These are phyloP conservation scores for Drosophila testacea DNA, from an alignment of 2,888 invertebrate species.

Conservation along the genomic window DNA sequence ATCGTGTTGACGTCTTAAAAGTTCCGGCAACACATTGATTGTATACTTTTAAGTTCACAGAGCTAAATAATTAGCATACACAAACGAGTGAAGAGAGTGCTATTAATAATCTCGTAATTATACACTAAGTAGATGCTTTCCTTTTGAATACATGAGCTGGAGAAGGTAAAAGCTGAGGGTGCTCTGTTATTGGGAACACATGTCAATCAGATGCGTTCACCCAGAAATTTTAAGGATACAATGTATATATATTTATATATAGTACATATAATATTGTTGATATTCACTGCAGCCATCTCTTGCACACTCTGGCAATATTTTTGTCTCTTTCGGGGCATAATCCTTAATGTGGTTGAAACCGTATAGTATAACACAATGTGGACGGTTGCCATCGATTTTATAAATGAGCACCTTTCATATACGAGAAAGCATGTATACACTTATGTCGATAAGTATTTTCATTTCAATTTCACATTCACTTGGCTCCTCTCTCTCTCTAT, in stretches of 20 bases:
- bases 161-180: neutral
- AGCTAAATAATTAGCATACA: neutral
- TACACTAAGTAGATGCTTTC: neutral
- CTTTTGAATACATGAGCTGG: neutral
- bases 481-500: neutral
- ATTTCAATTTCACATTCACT: constrained; percentile 39
- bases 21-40: neutral
- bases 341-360: constrained; percentile 11
- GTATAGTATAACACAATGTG: neutral
- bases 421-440: neutral
- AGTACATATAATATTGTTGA: constrained; percentile 32
- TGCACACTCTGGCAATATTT: neutral
- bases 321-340: neutral
- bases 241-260: neutral
- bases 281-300: constrained; percentile 8
- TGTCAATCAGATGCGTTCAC: constrained; percentile 36
- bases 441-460: constrained; percentile 36
- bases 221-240: constrained; percentile 22
- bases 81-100: neutral
- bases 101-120: constrained; percentile 16
- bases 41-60: neutral
- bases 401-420: constrained; percentile 37
- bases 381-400: constrained; percentile 27
- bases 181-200: constrained; percentile 12
- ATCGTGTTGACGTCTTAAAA: neutral